Evolutionary conservation across 2,888 invertebrate genomes (phyloP).

Genomic region (Hirtodrosophila alboralis): DNA sequence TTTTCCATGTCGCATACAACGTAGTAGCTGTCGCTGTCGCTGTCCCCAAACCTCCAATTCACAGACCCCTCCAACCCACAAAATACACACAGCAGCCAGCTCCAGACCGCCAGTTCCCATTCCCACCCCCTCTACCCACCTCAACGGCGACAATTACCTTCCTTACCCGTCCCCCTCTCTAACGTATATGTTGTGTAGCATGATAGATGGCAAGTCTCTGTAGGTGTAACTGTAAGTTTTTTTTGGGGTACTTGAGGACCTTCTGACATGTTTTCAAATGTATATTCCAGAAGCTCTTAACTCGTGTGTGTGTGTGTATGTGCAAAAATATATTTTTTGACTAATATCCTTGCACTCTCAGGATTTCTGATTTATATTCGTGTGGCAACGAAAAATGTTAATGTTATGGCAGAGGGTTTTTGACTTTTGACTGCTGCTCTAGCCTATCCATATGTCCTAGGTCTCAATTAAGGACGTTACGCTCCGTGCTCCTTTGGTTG

Average conservation of each 20-base stretch:
- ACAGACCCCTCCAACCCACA: slow-evolving; percentile 29
- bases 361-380: slow-evolving; percentile 46
- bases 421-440: slow-evolving; percentile 25
- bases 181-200: slow-evolving; percentile 55
- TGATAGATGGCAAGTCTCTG: slow-evolving; percentile 70
- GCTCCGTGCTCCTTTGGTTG: slow-evolving; percentile 40
- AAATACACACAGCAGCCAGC: slow-evolving; percentile 30
- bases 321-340: slow-evolving; percentile 49
- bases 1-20: slow-evolving; percentile 82
- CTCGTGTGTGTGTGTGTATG: slow-evolving; percentile 17
- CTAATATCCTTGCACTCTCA: slow-evolving; percentile 52
- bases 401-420: slow-evolving; percentile 27
- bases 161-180: no score
- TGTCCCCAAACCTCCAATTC: not conserved
- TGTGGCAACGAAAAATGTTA: slow-evolving; percentile 11
- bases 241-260: slow-evolving; percentile 60
- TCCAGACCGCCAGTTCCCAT: no score
- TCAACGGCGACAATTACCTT: slow-evolving; percentile 70
- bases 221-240: slow-evolving; percentile 63
- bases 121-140: no score
- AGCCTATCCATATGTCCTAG: slow-evolving; percentile 16
- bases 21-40: slow-evolving; percentile 45
- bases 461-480: slow-evolving; percentile 49
- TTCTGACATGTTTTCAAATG: slow-evolving; percentile 62
- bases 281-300: slow-evolving; percentile 20